Base-by-base conservation (phyloP, 2,888 invertebrate species). In the Achlya flavicornis region DNA sequence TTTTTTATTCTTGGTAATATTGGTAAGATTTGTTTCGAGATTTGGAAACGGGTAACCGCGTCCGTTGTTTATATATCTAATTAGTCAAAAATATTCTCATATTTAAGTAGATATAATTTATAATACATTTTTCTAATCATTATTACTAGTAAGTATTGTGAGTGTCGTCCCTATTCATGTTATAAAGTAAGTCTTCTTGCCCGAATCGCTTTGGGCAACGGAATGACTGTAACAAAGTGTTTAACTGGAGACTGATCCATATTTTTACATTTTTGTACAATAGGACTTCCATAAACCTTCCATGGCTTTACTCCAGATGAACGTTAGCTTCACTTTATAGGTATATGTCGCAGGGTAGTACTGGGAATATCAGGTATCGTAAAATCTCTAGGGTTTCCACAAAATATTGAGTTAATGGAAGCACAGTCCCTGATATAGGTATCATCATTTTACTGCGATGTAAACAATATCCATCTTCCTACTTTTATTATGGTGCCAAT, bases 151-250 rank as follows among this genome's bases (percentile, higher is more conserved):
- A 26, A 26, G 63, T 69, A 64, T 69, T 66, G 66, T 76, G 70
- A 66, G 63, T 70, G 59, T 41, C 41, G 16, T 41, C 41, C 41
- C 64, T 64, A 67, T 41, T 41, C 57, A 67, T 73, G 63, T 73
- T 67, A 68, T 73, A 63, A 65, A 66, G 3, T 16, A 53, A 75
- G 92, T 92, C 92, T 90, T 90, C 91, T 83, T 91, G 89, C 88
- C 90, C 90, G 86, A 90, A 80, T 61, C n/a, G 41, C 62, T 89
- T 92, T 91, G 90, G 85, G 87, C 89, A 90, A 81, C 73, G 69
- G 86, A 89, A 87, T 79, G 92, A 89, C 90, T 81, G 19, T 72
- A 71, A 73, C 60, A 70, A 65, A 77, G 72, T 76, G 77, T 75
- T 79, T 73, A 63, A 70, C 75, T 77, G 77, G 81, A 86, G 85